Percentiles rank a stretch among this genome's conserved stretches.
Evolutionary conservation across 2,113 vertebrate genomes (phyloP).

Genomic region (Puma concolor): DNA sequence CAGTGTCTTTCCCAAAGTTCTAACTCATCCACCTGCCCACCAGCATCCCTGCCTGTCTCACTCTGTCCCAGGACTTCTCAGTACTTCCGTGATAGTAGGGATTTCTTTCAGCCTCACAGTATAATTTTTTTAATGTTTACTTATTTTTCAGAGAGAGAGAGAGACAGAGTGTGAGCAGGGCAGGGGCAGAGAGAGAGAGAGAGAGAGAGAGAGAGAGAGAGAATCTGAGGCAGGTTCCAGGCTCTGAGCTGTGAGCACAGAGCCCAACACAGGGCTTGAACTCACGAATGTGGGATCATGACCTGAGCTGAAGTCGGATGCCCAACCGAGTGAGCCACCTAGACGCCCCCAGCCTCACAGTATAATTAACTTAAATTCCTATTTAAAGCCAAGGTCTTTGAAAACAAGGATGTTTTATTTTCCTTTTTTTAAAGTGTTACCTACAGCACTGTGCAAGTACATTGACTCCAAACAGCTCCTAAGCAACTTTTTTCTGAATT

Average conservation of each 20-base stretch:
- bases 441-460: background rate
- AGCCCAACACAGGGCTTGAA: too few relatives aligned
- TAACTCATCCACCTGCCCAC: background rate
- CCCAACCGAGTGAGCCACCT: too few relatives aligned
- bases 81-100: background rate
- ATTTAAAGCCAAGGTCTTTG: background rate
- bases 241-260: too few relatives aligned
- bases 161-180: too few relatives aligned
- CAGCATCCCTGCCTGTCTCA: background rate
- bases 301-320: too few relatives aligned
- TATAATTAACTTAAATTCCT: background rate
- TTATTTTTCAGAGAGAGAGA: too few relatives aligned
- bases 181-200: too few relatives aligned
- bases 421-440: background rate
- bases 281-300: too few relatives aligned
- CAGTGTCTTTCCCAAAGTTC: background rate
- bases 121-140: background rate
- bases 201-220: too few relatives aligned
- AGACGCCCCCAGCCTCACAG: background rate
- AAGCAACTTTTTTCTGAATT: background rate
- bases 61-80: background rate
- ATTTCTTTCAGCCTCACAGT: background rate
- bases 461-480: background rate
- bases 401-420: background rate
- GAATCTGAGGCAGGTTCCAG: too few relatives aligned